Base-by-base conservation (phyloP, 2,888 invertebrate species). In the Hesperia comma region DNA sequence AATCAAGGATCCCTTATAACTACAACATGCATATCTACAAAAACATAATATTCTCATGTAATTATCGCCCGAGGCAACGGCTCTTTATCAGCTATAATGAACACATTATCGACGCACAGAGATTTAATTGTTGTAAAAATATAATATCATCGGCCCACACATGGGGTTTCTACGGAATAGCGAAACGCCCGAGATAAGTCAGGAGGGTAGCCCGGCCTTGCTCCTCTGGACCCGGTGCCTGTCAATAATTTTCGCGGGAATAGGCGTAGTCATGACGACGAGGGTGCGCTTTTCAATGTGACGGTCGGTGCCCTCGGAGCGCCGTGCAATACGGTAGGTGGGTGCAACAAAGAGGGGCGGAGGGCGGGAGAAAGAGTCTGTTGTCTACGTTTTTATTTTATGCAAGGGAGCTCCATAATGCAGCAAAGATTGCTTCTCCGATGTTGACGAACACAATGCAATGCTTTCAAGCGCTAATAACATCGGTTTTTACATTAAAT, bases 201-300 rank as follows among this genome's bases (percentile, higher is more conserved):
- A 69, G 69, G 68, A 75, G 78, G 81, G 80, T 74, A 61, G 77
- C 67, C 72, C 32, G 57, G 64, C 26, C 33, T 32, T 40, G 74
- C 68, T 71, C 72, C 77, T 76, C 87, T 86, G 83, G 81, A 77
- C 80, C 79, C 77, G 77, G 77, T 75, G 86, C 82, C 87, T 88
- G 88, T 90, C 89, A 87, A 90, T 88, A 85, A 81, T 83, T 83
- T 87, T 85, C 82, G 82, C 84, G 81, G 82, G 83, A 82, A 84
- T 83, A 83, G 85, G 87, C 83, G 90, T 92, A 84, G 87, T 83
- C 89, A 91, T 92, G 83, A 82, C 77, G 74, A 92, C 91, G 79
- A 80, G 87, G 87, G 87, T 85, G 85, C 79, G 79, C 80, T 85
- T 84, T n/a, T 80, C 78, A 75, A 79, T 54, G 66, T 66, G 78